phyloP scores from a whole-genome alignment of 2,888 invertebrate species.

The Malthinus seriepunctatus region DNA sequence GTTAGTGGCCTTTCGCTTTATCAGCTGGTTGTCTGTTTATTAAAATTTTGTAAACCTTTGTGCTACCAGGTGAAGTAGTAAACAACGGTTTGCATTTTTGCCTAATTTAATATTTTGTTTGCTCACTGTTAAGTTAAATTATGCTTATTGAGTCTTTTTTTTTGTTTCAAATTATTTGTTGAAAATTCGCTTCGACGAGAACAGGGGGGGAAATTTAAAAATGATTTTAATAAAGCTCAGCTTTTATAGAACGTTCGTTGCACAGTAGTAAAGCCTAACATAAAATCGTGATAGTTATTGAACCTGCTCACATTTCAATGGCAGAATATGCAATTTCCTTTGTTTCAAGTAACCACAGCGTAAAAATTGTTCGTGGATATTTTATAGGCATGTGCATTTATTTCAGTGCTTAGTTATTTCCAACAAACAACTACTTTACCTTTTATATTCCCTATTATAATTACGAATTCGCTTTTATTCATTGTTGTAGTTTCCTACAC shows the following conservation, averaged over 20 bases:
- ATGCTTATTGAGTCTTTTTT: neutral
- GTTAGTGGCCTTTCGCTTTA: constrained; percentile 39
- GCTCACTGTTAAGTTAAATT: neutral
- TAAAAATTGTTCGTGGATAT: constrained; percentile 9
- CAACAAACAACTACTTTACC: neutral
- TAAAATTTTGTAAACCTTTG: neutral
- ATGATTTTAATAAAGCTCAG: no score
- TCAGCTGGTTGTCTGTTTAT: constrained; percentile 30
- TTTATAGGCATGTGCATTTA: constrained; percentile 7
- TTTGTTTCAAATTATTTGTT: neutral
- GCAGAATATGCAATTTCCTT: constrained; percentile 13
- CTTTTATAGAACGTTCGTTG: neutral
- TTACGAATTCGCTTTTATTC: neutral
- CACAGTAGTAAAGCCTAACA: neutral
- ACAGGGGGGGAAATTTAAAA: no score
- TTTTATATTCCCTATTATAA: neutral
- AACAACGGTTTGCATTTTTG: neutral
- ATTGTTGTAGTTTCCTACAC: neutral
- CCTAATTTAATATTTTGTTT: neutral
- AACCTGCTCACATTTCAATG: constrained; percentile 22
- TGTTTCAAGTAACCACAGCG: constrained; percentile 7
- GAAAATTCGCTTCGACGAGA: no score
- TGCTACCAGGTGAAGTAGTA: neutral
- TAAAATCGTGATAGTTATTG: constrained; percentile 3
- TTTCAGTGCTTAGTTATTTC: constrained; percentile 5